Percentiles rank a stretch among this genome's conserved stretches.
These are phyloP conservation scores for Junonia oenone DNA, from an alignment of 2,888 invertebrate genomes.

Conservation along the genomic window DNA sequence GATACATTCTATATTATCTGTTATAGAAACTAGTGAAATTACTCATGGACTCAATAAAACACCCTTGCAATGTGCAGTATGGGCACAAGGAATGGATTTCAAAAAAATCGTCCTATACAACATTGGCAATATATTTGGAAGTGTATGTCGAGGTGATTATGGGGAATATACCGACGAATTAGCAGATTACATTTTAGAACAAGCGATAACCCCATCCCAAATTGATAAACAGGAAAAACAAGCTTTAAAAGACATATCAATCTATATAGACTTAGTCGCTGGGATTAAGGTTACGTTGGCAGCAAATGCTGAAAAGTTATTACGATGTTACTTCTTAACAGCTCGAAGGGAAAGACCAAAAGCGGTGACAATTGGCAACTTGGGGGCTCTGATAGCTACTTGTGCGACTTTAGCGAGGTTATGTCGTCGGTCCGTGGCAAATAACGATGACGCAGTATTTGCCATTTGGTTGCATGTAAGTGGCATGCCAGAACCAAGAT, in stretches of 20 bases:
- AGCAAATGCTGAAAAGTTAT: slow-evolving; percentile 44
- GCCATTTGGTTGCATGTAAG: slow-evolving; percentile 68
- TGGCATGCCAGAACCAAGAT: slow-evolving; percentile 57
- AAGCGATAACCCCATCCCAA: slow-evolving; percentile 40
- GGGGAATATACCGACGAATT: slow-evolving; percentile 57
- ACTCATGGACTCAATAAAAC: slow-evolving; percentile 39
- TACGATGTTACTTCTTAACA: slow-evolving; percentile 58
- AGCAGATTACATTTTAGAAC: slow-evolving; percentile 49
- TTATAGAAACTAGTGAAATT: slow-evolving; percentile 56
- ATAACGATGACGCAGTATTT: slow-evolving; percentile 59
- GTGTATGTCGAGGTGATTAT: slow-evolving; percentile 56
- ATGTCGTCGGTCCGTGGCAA: slow-evolving; percentile 52
- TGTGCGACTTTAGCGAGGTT: slow-evolving; percentile 59
- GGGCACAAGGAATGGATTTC: slow-evolving; percentile 64
- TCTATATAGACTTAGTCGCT: slow-evolving; percentile 55
- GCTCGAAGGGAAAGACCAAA: slow-evolving; percentile 55
- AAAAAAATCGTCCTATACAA: slow-evolving; percentile 56
- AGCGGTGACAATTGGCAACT: slow-evolving; percentile 51
- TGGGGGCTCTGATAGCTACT: slow-evolving; percentile 50
- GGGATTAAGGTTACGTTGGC: slow-evolving; percentile 51
- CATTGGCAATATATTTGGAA: slow-evolving; percentile 58
- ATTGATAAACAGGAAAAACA: slow-evolving; percentile 43
- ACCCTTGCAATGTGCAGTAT: slow-evolving; percentile 54
- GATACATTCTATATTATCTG: slow-evolving; percentile 44
- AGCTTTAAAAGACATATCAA: slow-evolving; percentile 45